Evolutionary conservation across 64 coral and sea anemone genomes (phyloP).

Genomic region (Acropora tenuis): DNA sequence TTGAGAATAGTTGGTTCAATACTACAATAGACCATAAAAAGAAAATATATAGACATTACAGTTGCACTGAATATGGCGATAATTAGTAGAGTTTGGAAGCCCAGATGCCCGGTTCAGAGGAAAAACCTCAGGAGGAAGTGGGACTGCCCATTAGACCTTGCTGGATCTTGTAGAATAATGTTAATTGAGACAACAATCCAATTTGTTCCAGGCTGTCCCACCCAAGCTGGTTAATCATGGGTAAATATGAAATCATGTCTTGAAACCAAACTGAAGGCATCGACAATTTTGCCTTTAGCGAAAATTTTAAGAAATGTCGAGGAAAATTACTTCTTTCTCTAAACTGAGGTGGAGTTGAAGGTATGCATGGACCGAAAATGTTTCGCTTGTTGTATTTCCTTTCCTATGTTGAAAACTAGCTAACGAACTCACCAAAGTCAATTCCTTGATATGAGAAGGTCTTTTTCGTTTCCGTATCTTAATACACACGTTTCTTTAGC

Average conservation of each 20-base stretch:
- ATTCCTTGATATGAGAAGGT: too few relatives aligned
- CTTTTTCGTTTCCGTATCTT: too few relatives aligned
- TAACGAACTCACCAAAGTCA: too few relatives aligned
- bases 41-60: slow-evolving; percentile 1
- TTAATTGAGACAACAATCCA: neutral
- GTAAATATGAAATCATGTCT: too few relatives aligned
- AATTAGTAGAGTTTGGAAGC: slow-evolving; percentile 2
- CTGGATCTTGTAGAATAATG: slow-evolving; percentile 42
- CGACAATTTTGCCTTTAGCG: too few relatives aligned
- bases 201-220: slow-evolving; percentile 20
- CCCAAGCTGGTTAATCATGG: neutral
- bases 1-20: neutral
- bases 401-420: too few relatives aligned
- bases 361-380: too few relatives aligned
- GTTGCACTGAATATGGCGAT: neutral
- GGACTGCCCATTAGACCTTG: slow-evolving; percentile 15
- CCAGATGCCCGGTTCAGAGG: neutral
- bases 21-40: slow-evolving; percentile 18
- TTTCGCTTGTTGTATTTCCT: too few relatives aligned
- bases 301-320: too few relatives aligned
- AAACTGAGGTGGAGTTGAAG: too few relatives aligned
- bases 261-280: neutral
- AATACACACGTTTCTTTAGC: too few relatives aligned
- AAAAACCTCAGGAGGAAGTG: slow-evolving; percentile 30
- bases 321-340: too few relatives aligned